Percentiles rank a stretch among this genome's conserved stretches.
Evolutionary conservation across 2,797 vertebrate species (phyloP).

Genomic region (Phrynocephalus forsythii): DNA sequence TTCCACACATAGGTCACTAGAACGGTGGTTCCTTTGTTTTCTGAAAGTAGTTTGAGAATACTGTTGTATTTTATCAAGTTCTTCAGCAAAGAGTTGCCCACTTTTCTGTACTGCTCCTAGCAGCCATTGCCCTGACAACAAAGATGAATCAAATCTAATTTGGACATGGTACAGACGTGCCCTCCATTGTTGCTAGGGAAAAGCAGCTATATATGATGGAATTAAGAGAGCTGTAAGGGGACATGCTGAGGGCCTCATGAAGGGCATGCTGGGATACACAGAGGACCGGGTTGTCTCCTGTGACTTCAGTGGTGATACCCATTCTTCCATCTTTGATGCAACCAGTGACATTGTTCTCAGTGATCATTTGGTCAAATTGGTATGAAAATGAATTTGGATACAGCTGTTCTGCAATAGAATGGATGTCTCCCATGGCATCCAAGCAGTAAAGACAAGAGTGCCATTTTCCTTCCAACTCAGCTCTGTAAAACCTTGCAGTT

Average conservation of each 20-base stretch:
- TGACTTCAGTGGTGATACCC: conserved; percentile 91
- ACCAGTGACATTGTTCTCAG: conserved; percentile 95
- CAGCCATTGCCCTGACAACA: conserved; percentile 26
- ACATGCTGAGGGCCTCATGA: conserved; percentile 90
- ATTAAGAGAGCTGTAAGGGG: conserved; percentile 95
- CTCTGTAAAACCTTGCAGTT: too few species aligned
- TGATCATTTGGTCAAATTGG: conserved; percentile 97
- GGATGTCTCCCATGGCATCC: too few species aligned
- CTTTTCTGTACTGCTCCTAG: neutral
- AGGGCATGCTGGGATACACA: conserved; percentile 93
- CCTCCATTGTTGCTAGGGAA: neutral
- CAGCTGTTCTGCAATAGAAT: too few species aligned
- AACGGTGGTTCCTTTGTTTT: neutral
- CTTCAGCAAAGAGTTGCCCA: neutral
- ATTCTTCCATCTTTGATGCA: conserved; percentile 96
- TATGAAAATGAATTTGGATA: conserved; percentile 57
- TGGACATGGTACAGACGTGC: neutral
- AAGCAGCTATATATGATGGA: conserved; percentile 89
- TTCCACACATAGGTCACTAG: neutral
- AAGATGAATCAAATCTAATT: neutral
- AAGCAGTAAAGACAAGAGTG: too few species aligned
- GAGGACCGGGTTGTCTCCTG: conserved; percentile 95
- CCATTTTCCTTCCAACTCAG: too few species aligned
- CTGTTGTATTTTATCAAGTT: neutral
- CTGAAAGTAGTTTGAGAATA: neutral